phyloP scores from a whole-genome alignment of 2,113 vertebrate genomes.

The Corythornis vintsioides region DNA sequence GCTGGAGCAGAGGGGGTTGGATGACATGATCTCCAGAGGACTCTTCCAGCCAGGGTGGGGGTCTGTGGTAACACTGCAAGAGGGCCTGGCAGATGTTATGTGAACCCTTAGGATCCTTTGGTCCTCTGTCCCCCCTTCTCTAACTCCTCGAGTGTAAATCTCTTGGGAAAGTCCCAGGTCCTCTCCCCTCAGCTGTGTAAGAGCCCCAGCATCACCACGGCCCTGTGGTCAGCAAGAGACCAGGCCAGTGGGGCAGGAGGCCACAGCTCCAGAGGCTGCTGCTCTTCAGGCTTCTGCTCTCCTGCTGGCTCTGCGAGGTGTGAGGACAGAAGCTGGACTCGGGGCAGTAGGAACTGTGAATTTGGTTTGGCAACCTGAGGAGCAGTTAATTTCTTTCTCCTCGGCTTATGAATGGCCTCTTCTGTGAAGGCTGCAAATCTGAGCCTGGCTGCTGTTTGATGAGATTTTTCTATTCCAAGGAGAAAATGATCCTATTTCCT shows the following conservation, averaged over 20 bases:
- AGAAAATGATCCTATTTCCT: constrained; percentile 68
- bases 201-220: not conserved
- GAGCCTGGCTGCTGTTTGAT: constrained; percentile 61
- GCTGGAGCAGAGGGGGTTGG: not conserved
- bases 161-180: not conserved
- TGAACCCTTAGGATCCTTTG: not conserved
- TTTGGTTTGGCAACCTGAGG: constrained; percentile 56
- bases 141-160: not conserved
- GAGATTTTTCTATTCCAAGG: constrained; percentile 66
- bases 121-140: not conserved
- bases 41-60: not conserved
- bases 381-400: constrained; percentile 27
- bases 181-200: not conserved
- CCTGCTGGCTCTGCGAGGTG: not conserved
- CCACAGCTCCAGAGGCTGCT: not conserved
- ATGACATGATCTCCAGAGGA: not conserved
- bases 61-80: not conserved
- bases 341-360: constrained; percentile 56
- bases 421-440: constrained; percentile 56
- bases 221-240: rapidly evolving
- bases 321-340: constrained; percentile 29
- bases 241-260: not conserved
- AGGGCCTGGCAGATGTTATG: not conserved
- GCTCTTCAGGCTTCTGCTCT: not conserved
- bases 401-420: constrained; percentile 61